Evolutionary conservation across 2,797 vertebrate genomes (phyloP), one percentile per base, ranked within the genome.

Genomic region (Xenopus petersii): DNA sequence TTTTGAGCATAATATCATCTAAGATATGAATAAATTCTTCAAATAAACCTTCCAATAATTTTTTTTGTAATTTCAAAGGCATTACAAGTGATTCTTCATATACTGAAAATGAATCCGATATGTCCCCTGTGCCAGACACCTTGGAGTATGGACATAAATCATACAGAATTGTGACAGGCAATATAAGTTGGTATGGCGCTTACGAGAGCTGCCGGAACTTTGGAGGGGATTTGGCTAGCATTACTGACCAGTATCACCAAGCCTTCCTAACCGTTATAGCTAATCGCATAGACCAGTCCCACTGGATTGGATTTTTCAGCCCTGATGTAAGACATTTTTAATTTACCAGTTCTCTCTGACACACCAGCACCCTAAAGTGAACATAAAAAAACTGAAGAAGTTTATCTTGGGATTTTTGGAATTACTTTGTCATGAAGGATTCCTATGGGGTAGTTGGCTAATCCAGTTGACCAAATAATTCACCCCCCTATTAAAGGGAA

Each of bases 271-370:
- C 93, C 0, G 87, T 98, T 78, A 88, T 97, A 30, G 84, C 96
- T 84, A 96, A 90, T 75, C 93, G 89, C 73, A 84, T 95, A 79
- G 93, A 91, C 30, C 85, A 83, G 60, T 81, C 84, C 13, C 94
- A 94, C 88, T 99, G 96, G 96, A 98, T 99, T 1, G 96, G 97
- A 78, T 90, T 97, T 11, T 93, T 92, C 81, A 94, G 93, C 60
- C 76, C 90, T 21, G 86, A 96, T 33, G 96, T 98, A 93, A 12
- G 95, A 91, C 5, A 81, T 12, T 36, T 62, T 42, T 56, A 42
- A 42, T 42, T 42, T 42, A 42, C 3, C 36, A 42, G 36, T 9
- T 42, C 8, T 42, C 2, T 42, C 8, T 42, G 36, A 42, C 36
- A 42, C 3, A 42, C 36, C 8, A 9, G 36, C 6, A 5, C 36